phyloP scores from a whole-genome alignment of 35 echinoderm and acorn worm genomes.

The Ptychodera flava region DNA sequence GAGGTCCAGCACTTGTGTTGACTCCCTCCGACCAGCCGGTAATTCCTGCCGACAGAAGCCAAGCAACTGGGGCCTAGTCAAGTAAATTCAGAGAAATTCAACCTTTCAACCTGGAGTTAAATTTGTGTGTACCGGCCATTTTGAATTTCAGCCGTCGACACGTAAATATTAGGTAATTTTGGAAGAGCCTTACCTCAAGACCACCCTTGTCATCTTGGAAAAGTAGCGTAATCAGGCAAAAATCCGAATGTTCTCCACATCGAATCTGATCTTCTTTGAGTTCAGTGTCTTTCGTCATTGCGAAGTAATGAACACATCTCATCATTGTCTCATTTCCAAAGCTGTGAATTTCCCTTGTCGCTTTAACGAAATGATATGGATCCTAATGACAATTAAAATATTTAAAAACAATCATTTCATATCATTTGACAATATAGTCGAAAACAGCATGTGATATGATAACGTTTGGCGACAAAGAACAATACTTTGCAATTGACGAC shows the following conservation, averaged over 20 bases:
- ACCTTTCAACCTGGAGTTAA: too few species aligned
- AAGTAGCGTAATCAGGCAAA: conserved; percentile 29
- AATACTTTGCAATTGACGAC: neutral
- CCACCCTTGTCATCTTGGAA: conserved; percentile 25
- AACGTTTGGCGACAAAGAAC: too few species aligned
- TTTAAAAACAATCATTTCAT: neutral
- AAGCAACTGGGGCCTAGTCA: neutral
- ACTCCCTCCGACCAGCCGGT: too few species aligned
- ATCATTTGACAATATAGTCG: neutral
- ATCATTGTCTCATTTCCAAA: neutral
- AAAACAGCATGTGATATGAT: too few species aligned
- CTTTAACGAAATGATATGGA: neutral
- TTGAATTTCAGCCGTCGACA: too few species aligned
- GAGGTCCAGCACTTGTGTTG: too few species aligned
- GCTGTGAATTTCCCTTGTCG: neutral
- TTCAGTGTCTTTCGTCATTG: neutral
- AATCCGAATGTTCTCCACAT: conserved; percentile 46
- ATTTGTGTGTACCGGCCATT: too few species aligned
- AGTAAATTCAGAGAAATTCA: too few species aligned
- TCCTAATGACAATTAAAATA: neutral
- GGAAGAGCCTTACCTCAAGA: neutral
- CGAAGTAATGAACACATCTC: neutral
- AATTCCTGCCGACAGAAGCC: too few species aligned
- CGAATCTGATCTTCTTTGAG: conserved; percentile 54
- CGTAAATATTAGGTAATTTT: too few species aligned